Evolutionary conservation across 2,113 vertebrate species (phyloP).

Genomic region (Cynoglossus semilaevis): DNA sequence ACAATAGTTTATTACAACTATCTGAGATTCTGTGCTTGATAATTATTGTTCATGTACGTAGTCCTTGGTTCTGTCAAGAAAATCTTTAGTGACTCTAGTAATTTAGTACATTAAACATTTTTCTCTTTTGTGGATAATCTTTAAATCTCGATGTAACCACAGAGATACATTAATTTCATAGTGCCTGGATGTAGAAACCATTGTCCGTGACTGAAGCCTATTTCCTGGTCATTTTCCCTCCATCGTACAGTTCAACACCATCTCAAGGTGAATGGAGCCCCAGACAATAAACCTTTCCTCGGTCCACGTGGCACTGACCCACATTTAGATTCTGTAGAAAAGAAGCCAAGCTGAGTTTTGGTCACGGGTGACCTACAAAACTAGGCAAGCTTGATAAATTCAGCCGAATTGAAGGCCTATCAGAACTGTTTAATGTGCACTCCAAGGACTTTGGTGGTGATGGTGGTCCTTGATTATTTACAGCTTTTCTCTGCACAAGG

Average conservation of each 20-base stretch:
- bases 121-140: no score
- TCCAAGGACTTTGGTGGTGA: slow-evolving; percentile 58
- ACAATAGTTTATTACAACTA: no score
- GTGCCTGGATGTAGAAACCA: neutral
- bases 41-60: no score
- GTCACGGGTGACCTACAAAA: slow-evolving; percentile 76
- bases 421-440: slow-evolving; percentile 51
- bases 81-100: no score
- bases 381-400: slow-evolving; percentile 69
- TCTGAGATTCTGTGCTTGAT: no score
- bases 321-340: slow-evolving; percentile 62
- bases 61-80: no score
- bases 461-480: slow-evolving; percentile 65
- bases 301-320: slow-evolving; percentile 57
- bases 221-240: slow-evolving; percentile 40
- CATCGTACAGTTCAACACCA: slow-evolving; percentile 25
- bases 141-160: neutral
- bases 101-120: no score
- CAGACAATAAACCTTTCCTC: slow-evolving; percentile 60
- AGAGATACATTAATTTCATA: neutral
- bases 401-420: slow-evolving; percentile 59
- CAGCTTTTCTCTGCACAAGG: slow-evolving; percentile 51
- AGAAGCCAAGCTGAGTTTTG: slow-evolving; percentile 61
- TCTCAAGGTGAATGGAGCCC: slow-evolving; percentile 64
- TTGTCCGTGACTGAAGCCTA: slow-evolving; percentile 16